These are phyloP conservation scores for Hippocampus guttulatus DNA, from an alignment of 2,113 vertebrate genomes.

Conservation along the genomic window DNA sequence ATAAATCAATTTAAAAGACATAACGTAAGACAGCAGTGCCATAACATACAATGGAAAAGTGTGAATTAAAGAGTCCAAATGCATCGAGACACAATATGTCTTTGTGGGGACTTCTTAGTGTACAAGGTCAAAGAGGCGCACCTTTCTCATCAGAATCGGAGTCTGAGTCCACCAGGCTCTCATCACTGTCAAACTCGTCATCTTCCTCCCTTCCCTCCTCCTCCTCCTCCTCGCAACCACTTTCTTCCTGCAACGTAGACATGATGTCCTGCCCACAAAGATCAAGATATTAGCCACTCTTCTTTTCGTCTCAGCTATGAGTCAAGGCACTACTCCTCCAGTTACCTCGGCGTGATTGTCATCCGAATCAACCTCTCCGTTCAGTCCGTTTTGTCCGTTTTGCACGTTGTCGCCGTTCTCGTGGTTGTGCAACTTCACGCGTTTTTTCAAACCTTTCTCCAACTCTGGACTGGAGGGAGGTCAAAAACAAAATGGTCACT, in stretches of 20 bases:
- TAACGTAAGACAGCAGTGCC: neutral
- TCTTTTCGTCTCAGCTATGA: neutral
- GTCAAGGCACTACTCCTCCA: neutral
- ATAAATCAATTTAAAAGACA: too few species aligned
- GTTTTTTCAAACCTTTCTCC: constrained; percentile 85
- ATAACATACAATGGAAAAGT: neutral
- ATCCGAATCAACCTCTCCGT: constrained; percentile 76
- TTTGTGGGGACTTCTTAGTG: neutral
- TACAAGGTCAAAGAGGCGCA: constrained; percentile 37
- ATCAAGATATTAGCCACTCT: constrained; percentile 11
- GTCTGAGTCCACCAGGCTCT: constrained; percentile 91
- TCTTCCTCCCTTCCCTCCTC: constrained; percentile 77
- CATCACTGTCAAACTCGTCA: constrained; percentile 85
- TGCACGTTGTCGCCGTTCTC: constrained; percentile 79
- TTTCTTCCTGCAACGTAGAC: constrained; percentile 84
- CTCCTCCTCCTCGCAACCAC: constrained; percentile 87
- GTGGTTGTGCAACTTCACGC: constrained; percentile 78
- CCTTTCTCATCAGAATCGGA: constrained; percentile 93
- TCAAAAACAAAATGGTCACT: neutral
- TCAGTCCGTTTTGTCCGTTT: constrained; percentile 75
- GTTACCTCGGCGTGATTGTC: constrained; percentile 81
- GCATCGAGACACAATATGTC: neutral
- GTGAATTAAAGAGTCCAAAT: neutral
- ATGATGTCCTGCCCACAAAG: constrained; percentile 62
- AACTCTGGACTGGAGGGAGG: constrained; percentile 77